A percentile compares a stretch with the other conserved stretches of the same genome.
Conservation (phyloP, 2,113 vertebrate genomes). For the Addax nasomaculatus region DNA sequence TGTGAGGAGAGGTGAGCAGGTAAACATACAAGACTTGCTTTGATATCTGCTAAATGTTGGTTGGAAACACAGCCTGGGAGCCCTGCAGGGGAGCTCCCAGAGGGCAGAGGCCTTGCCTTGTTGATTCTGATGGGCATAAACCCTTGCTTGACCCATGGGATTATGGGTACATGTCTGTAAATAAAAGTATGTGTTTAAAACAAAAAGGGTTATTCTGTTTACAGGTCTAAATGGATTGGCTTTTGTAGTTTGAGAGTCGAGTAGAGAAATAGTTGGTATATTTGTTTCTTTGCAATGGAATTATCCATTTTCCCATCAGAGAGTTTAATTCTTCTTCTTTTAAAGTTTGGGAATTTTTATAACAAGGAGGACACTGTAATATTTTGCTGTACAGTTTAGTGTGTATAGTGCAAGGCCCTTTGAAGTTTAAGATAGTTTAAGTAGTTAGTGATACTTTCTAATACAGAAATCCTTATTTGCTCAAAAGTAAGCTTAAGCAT, state of each 20-base stretch:
- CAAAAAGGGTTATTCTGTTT: not conserved
- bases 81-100: not conserved
- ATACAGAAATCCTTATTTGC: not conserved
- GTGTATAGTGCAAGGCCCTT: not conserved
- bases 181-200: slow-evolving; percentile 1
- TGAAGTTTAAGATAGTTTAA: not conserved
- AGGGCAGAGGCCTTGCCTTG: not conserved
- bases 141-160: not conserved
- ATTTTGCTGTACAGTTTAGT: not conserved
- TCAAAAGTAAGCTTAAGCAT: not conserved
- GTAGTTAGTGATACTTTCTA: not conserved
- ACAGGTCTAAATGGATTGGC: slow-evolving; percentile 14
- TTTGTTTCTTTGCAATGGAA: slow-evolving; percentile 2
- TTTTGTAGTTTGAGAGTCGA: not conserved
- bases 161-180: not conserved
- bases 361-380: not conserved
- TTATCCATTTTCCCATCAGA: not conserved
- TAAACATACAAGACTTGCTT: not conserved
- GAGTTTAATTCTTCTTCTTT: not conserved
- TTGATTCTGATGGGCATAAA: not conserved
- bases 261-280: not conserved
- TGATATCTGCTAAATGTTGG: not conserved
- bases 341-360: not conserved
- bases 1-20: not conserved
- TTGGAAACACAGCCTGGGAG: not conserved